Percentiles rank a stretch among this genome's conserved stretches.
These are phyloP conservation scores for Loxodonta africana DNA, from an alignment of 2,113 vertebrate species.

Conservation along the genomic window DNA sequence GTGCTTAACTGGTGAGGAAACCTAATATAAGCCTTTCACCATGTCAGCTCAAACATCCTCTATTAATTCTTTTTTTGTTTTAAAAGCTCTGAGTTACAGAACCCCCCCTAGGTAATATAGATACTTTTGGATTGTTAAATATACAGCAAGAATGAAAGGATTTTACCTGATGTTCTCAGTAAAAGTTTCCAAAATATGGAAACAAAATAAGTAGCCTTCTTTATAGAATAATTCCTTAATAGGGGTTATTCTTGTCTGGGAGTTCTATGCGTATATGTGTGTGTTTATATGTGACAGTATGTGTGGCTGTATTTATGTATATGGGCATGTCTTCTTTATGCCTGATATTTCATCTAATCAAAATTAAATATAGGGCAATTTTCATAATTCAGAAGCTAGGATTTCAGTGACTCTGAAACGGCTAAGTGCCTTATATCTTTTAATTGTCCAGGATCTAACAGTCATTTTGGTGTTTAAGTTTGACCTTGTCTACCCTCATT, in stretches of 20 bases:
- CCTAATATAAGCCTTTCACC: not conserved
- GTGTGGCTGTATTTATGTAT: not conserved
- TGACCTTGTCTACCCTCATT: not conserved
- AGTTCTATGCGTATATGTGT: not conserved
- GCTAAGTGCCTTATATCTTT: slow-evolving; percentile 4
- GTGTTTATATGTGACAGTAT: not conserved
- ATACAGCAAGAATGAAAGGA: not conserved
- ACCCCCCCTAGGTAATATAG: not conserved
- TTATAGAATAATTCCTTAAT: not conserved
- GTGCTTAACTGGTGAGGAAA: slow-evolving; percentile 7
- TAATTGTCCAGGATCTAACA: slow-evolving; percentile 29
- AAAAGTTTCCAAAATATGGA: not conserved
- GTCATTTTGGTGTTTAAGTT: not conserved
- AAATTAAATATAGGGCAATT: slow-evolving; percentile 36
- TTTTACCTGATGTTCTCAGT: slow-evolving; percentile 17
- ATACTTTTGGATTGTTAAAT: not conserved
- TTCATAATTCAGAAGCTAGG: slow-evolving; percentile 15
- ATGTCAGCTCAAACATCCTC: not conserved
- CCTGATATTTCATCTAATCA: not conserved
- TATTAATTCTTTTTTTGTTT: slow-evolving; percentile 2
- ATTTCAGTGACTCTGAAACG: not conserved
- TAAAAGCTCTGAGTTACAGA: not conserved
- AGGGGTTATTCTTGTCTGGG: not conserved
- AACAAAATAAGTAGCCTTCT: not conserved
- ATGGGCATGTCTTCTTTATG: not conserved